Evolutionary conservation across 2,797 vertebrate genomes (phyloP).

Genomic region (Falco cherrug): DNA sequence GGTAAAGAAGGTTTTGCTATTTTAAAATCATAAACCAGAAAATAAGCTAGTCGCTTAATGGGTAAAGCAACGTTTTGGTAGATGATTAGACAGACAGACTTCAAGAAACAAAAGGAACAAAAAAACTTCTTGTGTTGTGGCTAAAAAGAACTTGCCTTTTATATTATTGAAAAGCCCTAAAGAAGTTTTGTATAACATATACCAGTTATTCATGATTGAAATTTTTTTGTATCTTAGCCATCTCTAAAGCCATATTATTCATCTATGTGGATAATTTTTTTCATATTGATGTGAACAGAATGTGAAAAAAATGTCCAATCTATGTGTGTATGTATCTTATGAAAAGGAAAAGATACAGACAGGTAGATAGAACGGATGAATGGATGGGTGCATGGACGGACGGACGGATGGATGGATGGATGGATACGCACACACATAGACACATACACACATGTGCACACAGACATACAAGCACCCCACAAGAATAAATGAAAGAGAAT

Average conservation of each 20-base stretch:
- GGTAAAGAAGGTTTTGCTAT: not conserved
- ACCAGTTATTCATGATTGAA: not conserved
- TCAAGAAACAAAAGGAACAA: not conserved
- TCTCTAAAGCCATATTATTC: not conserved
- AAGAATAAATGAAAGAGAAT: not conserved
- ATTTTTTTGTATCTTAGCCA: not conserved
- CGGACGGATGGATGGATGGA: not conserved
- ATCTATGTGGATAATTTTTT: not conserved
- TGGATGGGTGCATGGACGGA: not conserved
- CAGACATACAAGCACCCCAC: not conserved
- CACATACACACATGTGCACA: accelerated
- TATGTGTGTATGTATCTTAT: not conserved
- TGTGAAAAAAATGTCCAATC: not conserved
- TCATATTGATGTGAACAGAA: not conserved
- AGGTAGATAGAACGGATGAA: not conserved
- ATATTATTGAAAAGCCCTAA: not conserved
- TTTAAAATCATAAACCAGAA: not conserved
- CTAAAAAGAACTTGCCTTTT: not conserved
- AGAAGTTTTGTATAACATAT: not conserved
- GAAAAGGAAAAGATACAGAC: not conserved
- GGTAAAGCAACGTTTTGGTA: not conserved
- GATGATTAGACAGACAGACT: not conserved
- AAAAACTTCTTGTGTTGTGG: not conserved
- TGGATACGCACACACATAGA: not conserved
- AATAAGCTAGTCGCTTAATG: not conserved